Percentiles rank a stretch among this genome's conserved stretches.
Conservation (phyloP, 2,113 vertebrate species). For the Ceuthmochares aereus region DNA sequence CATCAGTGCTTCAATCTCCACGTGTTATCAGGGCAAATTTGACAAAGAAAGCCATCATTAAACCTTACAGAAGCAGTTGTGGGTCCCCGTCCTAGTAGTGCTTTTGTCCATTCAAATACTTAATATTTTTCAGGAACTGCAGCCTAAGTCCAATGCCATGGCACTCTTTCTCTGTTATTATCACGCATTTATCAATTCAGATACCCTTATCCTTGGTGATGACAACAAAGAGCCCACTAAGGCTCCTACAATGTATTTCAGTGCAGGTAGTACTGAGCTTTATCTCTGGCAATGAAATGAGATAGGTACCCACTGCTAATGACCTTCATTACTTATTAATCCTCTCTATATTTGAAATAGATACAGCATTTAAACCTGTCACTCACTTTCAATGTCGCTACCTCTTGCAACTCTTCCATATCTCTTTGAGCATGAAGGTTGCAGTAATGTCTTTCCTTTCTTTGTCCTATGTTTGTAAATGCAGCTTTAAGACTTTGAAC, state of each 20-base stretch:
- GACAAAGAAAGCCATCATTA: background rate
- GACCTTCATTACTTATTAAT: background rate
- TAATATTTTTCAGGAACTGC: background rate
- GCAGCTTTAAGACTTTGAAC: background rate
- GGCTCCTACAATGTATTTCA: background rate
- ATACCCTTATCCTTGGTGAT: background rate
- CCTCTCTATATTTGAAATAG: background rate
- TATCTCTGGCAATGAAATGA: background rate
- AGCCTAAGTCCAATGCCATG: fast-evolving
- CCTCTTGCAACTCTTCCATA: background rate
- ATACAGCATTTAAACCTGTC: background rate
- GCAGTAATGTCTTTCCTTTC: background rate
- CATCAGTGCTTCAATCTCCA: no score
- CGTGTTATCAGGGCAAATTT: background rate
- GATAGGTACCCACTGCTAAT: background rate
- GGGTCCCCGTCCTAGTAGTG: background rate
- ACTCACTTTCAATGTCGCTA: background rate
- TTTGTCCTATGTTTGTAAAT: background rate
- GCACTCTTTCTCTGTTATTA: background rate
- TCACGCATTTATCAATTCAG: background rate
- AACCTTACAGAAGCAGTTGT: background rate
- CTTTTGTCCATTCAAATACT: background rate
- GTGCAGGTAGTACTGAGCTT: fast-evolving
- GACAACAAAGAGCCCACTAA: background rate
- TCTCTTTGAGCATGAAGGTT: background rate